Conservation (phyloP, 2,888 invertebrate genomes). For the Atherix ibis region DNA sequence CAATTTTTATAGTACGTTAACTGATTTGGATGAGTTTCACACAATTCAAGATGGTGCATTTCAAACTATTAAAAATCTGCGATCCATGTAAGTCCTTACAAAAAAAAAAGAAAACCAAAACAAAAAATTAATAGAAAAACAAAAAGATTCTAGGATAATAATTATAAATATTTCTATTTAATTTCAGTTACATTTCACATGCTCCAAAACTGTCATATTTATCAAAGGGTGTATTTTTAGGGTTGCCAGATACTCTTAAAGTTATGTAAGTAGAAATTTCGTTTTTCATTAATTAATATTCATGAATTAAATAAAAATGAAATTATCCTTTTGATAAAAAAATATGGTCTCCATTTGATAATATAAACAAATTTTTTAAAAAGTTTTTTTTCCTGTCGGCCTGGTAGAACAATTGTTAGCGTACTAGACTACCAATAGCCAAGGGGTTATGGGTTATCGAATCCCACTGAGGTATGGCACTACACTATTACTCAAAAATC, state of each 20-base stretch:
- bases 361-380: no score
- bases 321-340: no score
- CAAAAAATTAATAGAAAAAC: no score
- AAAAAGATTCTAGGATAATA: no score
- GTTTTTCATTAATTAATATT: not conserved
- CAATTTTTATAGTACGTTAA: conserved; percentile 10
- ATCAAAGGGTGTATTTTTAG: conserved; percentile 26
- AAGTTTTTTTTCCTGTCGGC: no score
- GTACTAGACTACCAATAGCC: no score
- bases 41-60: conserved; percentile 28
- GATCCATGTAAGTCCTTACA: conserved; percentile 16
- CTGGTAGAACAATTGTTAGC: no score
- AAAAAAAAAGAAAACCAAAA: no score
- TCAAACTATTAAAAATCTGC: conserved; percentile 15
- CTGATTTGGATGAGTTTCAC: conserved; percentile 22
- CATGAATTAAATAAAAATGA: not conserved
- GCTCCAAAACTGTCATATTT: conserved; percentile 43
- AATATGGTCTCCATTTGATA: no score
- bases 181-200: conserved; percentile 47
- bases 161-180: conserved; percentile 6
- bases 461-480: no score
- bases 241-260: conserved; percentile 33
- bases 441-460: no score
- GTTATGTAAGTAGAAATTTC: conserved; percentile 37
- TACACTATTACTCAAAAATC: no score